Evolutionary conservation across 2,888 invertebrate species (phyloP), one percentile per base, ranked within the genome.

Genomic region (Phyto melanocephala): DNA sequence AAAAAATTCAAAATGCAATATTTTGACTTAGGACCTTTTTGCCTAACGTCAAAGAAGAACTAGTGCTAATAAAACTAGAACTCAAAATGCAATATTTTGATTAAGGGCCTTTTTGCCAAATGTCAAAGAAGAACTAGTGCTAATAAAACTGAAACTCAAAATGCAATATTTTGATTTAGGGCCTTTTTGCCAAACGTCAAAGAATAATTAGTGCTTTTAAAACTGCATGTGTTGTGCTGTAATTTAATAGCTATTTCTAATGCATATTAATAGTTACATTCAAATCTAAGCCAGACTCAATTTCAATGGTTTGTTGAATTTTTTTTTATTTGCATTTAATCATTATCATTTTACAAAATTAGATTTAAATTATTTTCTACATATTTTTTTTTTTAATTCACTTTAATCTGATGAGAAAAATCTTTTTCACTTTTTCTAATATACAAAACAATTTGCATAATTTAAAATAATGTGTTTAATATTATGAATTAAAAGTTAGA

Each of bases 381-480:
- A 28, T 70, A 5, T 58, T 76, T 58, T 67, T 52, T n/a, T 2
- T 20, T n/a, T 0, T 33, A 80, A 74, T 74, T 74, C 52, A 37
- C 52, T 74, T 67, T 62, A 60, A 80, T 80, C 79, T 67, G 45
- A 74, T 80, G 79, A 52, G 79, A 80, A 80, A 74, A 74, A 80
- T 80, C 79, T 62, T 56, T 74, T 62, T 35, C 37, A 47, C 24
- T 62, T 28, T 70, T 47, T 22, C 22, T 71, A 20, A 35, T 35
- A 54, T 17, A 54, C 62, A 67, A 72, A 74, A 80, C 79, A 80
- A 80, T 80, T 80, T 80, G 72, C 79, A 80, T 80, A 80, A 80
- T 80, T 80, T 80, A 74, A 79, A 79, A 72, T 79, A 79, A 80
- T 74, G 72, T 80, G 67, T 80, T 37, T 52, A 62, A 62, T 80